Percentiles rank a stretch among this genome's conserved stretches.
Conservation (phyloP, 23 tunicate species). For the Botrylloides violaceus region DNA sequence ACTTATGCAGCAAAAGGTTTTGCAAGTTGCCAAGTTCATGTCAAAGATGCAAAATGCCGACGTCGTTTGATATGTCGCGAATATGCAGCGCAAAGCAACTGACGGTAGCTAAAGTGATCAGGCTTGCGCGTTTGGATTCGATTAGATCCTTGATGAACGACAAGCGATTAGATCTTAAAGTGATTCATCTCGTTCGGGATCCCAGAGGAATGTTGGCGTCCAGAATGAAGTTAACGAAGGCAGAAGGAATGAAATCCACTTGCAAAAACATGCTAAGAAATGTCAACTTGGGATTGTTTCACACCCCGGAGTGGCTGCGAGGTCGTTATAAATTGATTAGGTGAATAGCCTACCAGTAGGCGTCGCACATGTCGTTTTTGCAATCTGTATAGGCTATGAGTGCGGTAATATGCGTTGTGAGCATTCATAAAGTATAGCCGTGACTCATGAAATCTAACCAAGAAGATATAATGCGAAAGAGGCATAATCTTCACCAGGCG, state of each 20-base stretch:
- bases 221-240: neutral
- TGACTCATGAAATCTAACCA: too few relatives aligned
- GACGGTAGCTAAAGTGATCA: neutral
- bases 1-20: neutral
- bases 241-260: neutral
- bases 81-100: neutral
- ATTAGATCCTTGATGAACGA: constrained; percentile 11
- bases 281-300: neutral
- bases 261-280: constrained; percentile 3
- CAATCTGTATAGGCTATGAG: too few relatives aligned
- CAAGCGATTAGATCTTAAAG: constrained; percentile 4
- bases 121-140: neutral
- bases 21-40: neutral
- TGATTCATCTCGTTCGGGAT: constrained; percentile 14
- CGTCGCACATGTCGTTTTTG: too few relatives aligned
- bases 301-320: constrained; percentile 5
- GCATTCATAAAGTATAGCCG: too few relatives aligned
- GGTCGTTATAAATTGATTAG: constrained; percentile 14
- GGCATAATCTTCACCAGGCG: too few relatives aligned
- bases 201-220: constrained; percentile 24
- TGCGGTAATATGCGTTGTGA: too few relatives aligned
- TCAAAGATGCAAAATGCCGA: neutral
- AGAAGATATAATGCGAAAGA: too few relatives aligned
- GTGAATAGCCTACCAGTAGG: too few relatives aligned
- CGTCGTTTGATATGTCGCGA: neutral